Percentiles rank a stretch among this genome's conserved stretches.
phyloP scores from a whole-genome alignment of 2,113 vertebrate species.

The Anhinga rufa region DNA sequence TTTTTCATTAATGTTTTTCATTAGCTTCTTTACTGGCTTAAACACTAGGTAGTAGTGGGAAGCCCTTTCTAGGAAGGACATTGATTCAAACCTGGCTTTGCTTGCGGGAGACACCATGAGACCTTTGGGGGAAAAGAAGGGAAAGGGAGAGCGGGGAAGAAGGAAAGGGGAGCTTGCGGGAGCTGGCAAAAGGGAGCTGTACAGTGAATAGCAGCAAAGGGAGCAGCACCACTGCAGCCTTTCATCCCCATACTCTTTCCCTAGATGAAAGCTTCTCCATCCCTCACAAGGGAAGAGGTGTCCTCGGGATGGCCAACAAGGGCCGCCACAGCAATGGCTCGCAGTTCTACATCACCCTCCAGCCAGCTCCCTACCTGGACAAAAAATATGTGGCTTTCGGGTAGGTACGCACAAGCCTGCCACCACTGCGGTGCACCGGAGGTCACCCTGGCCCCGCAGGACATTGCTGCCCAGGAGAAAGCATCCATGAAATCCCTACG shows the following conservation, averaged over 20 bases:
- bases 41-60: neutral
- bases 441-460: neutral
- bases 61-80: neutral
- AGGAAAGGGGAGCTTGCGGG: neutral
- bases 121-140: neutral
- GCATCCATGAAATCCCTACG: neutral
- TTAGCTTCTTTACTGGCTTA: neutral
- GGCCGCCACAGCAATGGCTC: slow-evolving; percentile 85
- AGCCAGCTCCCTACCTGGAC: slow-evolving; percentile 81
- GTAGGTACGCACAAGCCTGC: slow-evolving; percentile 65
- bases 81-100: neutral
- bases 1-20: neutral
- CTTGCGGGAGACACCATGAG: neutral
- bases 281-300: slow-evolving; percentile 78
- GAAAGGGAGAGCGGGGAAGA: neutral
- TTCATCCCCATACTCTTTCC: neutral
- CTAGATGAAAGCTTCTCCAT: slow-evolving; percentile 86
- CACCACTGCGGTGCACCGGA: accelerated
- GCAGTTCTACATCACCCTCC: slow-evolving; percentile 90
- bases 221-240: neutral
- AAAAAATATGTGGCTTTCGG: slow-evolving; percentile 88
- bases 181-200: neutral
- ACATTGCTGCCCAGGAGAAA: neutral
- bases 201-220: neutral
- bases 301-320: slow-evolving; percentile 86